Base-by-base conservation (phyloP, 2,888 invertebrate species). In the Allacma fusca region DNA sequence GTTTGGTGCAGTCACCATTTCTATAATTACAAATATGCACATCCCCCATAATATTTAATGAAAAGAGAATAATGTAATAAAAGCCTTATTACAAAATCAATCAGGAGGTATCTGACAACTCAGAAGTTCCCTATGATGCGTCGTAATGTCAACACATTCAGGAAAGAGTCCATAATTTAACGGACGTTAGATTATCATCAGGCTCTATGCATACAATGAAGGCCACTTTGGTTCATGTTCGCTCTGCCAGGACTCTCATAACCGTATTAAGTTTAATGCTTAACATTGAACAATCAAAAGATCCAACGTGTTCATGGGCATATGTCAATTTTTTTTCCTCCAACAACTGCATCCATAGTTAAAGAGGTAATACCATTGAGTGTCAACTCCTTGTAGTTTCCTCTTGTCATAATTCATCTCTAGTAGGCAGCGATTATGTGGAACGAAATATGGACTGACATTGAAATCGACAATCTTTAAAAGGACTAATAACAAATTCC, bases 241-340 rank as follows among this genome's bases (percentile, higher is more conserved):
- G 34, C 9, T n/a, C n/a, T 34, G 34, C 34, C 34, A 34, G 34
- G 4, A 9, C 4, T 34, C 34, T 9, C 16, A 50, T 50, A 50
- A 50, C 50, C 50, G 50, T 50, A 50, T 50, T 50, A 50, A 50
- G 50, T 19, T 34, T 34, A 2, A 50, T 50, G 50, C 50, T 50
- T 50, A 50, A 50, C 50, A 50, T 50, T 50, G 50, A 50, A 50
- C 50, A 5, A 50, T 50, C 50, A 50, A 50, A n/a, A 50, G 50
- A 50, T 50, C 50, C 50, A 50, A 50, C 16, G 50, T 50, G 4
- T n/a, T 50, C 50, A 50, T 50, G 50, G 50, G n/a, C 50, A 50
- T 16, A 50, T 50, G 50, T 50, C 50, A 50, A n/a, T 16, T 16
- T 50, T 50, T 40, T 50, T 19, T 16, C n/a, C 50, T 34, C 34